Evolutionary conservation across 2,888 invertebrate genomes (phyloP).

Genomic region (Cosmopolites sordidus): DNA sequence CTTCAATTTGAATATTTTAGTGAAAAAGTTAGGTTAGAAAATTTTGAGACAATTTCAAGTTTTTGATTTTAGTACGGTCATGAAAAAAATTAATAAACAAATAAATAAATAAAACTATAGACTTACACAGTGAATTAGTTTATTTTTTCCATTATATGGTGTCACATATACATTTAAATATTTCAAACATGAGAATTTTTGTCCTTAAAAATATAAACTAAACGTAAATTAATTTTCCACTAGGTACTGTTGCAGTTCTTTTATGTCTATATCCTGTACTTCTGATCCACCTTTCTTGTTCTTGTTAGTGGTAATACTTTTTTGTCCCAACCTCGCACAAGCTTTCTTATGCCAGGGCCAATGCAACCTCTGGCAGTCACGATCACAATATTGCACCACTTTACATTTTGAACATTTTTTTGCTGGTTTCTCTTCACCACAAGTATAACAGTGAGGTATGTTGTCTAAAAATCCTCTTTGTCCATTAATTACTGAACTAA

Average conservation of each 20-base stretch:
- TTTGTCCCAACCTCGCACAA: constrained; percentile 60
- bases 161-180: not conserved
- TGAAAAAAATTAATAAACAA: too few species aligned
- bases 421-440: constrained; percentile 82
- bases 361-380: constrained; percentile 89
- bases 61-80: too few species aligned
- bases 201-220: not conserved
- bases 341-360: constrained; percentile 89
- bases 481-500: constrained; percentile 82
- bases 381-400: constrained; percentile 88
- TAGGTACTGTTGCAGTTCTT: constrained; percentile 20
- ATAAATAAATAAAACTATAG: too few species aligned
- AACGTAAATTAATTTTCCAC: constrained; percentile 9
- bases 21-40: too few species aligned
- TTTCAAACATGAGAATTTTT: constrained; percentile 4
- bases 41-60: too few species aligned
- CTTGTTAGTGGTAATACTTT: constrained; percentile 21
- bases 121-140: too few species aligned
- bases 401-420: constrained; percentile 96
- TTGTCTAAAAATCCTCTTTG: constrained; percentile 72
- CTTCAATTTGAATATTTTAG: too few species aligned
- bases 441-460: constrained; percentile 73
- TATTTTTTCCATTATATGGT: too few species aligned
- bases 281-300: constrained; percentile 6
- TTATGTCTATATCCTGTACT: constrained; percentile 12